A percentile compares a stretch with the other conserved stretches of the same genome.
Conservation (phyloP, 1,140 invertebrate species). For the Neodiprion lecontei region DNA sequence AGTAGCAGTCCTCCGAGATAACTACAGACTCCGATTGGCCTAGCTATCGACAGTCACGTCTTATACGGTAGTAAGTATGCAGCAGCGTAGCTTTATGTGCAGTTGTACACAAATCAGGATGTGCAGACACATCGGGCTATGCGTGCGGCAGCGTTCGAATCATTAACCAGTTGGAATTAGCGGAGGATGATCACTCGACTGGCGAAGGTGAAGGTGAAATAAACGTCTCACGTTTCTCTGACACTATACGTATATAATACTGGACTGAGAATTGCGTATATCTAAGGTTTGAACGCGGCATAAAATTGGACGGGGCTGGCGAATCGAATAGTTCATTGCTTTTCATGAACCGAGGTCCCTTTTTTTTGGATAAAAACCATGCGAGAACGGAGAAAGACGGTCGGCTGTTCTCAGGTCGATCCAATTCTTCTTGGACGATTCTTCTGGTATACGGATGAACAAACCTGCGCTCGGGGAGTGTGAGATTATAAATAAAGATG, state of each 20-base stretch:
- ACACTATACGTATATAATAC: too few relatives aligned
- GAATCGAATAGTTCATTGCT: slow-evolving; percentile 36
- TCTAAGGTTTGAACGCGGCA: background rate
- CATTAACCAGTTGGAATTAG: background rate
- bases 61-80: slow-evolving; percentile 5
- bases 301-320: background rate
- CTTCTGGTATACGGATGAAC: slow-evolving; percentile 7
- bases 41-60: slow-evolving; percentile 48
- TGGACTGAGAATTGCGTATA: too few relatives aligned
- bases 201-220: too few relatives aligned
- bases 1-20: slow-evolving; percentile 15
- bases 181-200: too few relatives aligned
- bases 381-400: background rate
- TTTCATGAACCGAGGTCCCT: slow-evolving; percentile 39
- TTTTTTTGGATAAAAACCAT: background rate
- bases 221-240: too few relatives aligned
- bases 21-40: slow-evolving; percentile 33
- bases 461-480: slow-evolving; percentile 10
- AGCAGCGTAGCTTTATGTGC: background rate
- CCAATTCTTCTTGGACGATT: slow-evolving; percentile 35
- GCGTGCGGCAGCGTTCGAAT: background rate
- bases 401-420: slow-evolving; percentile 26
- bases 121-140: background rate
- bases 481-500: slow-evolving; percentile 38
- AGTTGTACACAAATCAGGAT: background rate